Percentiles rank a stretch among this genome's conserved stretches.
phyloP scores from a whole-genome alignment of 2,888 invertebrate species.

The Noctua comes region DNA sequence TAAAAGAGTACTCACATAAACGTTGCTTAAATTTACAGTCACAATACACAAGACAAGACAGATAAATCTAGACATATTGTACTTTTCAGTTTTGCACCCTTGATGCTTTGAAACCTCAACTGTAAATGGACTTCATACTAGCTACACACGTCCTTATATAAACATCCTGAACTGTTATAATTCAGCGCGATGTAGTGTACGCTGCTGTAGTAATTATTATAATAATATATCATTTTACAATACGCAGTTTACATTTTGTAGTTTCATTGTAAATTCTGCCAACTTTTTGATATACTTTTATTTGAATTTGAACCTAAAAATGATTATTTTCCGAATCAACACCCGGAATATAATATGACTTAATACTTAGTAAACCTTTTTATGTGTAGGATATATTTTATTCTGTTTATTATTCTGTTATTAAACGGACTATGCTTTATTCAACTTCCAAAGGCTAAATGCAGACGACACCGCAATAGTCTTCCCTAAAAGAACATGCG shows the following conservation, averaged over 20 bases:
- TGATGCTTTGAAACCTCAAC: background rate
- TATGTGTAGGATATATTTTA: background rate
- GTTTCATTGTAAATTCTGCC: background rate
- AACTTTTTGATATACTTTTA: background rate
- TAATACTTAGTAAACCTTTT: background rate
- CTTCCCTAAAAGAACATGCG: background rate
- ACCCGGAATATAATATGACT: background rate
- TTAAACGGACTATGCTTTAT: background rate
- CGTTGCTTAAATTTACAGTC: background rate
- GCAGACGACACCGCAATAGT: background rate
- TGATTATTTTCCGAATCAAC: background rate
- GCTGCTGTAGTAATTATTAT: background rate
- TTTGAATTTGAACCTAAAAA: background rate
- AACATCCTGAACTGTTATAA: background rate
- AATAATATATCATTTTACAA: background rate
- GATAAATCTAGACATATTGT: conserved; percentile 7
- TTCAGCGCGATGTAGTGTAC: background rate
- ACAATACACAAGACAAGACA: background rate
- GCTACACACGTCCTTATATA: conserved; percentile 9
- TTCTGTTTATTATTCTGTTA: background rate
- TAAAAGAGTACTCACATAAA: conserved; percentile 1
- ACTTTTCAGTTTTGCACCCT: conserved; percentile 1
- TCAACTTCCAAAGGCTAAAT: background rate
- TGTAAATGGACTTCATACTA: background rate
- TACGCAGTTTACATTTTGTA: background rate